These are phyloP conservation scores for Proterorhinus semilunaris DNA, from an alignment of 2,113 vertebrate species.

Conservation along the genomic window DNA sequence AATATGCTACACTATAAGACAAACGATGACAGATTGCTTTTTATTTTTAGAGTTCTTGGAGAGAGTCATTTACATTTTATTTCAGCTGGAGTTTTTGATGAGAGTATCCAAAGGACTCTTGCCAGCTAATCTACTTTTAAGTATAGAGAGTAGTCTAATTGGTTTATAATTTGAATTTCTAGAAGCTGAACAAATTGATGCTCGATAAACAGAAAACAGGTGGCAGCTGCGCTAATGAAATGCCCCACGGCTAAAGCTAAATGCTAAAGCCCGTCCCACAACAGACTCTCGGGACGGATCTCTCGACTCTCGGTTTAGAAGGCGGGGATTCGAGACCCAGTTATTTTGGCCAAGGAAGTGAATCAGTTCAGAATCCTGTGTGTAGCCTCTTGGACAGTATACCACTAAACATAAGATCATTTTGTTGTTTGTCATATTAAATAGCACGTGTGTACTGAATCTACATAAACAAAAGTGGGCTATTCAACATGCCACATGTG, in stretches of 20 bases:
- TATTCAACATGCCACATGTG: too few relatives aligned
- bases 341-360: neutral
- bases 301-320: neutral
- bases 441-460: too few relatives aligned
- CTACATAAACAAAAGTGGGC: too few relatives aligned
- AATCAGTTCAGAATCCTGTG: too few relatives aligned
- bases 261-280: neutral
- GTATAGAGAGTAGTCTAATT: neutral
- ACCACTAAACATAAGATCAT: too few relatives aligned
- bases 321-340: neutral
- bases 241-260: neutral
- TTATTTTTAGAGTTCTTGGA: too few relatives aligned
- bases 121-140: neutral
- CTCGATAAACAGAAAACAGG: neutral
- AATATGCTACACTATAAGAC: too few relatives aligned
- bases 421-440: too few relatives aligned
- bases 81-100: too few relatives aligned
- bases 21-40: too few relatives aligned
- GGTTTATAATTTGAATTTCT: constrained; percentile 1
- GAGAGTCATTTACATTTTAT: too few relatives aligned
- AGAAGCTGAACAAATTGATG: neutral
- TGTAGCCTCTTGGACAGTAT: too few relatives aligned
- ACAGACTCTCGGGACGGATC: neutral
- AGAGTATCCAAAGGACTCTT: neutral
- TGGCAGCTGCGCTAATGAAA: constrained; percentile 1